Conservation (phyloP, 2,888 invertebrate genomes). For the Agonopterix heracliana region DNA sequence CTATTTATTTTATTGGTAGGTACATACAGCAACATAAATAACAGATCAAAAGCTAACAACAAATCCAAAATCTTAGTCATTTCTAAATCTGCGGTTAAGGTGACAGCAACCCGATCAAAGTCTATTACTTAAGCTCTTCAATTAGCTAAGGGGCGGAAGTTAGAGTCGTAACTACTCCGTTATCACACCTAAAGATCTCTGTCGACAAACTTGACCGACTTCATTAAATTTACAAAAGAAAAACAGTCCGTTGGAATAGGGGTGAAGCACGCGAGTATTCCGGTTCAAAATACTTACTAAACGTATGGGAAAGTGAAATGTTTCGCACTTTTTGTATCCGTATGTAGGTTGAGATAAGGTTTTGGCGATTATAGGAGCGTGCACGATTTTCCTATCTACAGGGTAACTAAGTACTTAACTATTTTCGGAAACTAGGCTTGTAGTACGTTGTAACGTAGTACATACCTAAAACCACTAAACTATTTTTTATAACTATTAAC, state of each 20-base stretch:
- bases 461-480: too few species aligned
- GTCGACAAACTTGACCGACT: constrained; percentile 9
- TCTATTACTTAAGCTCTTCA: not conserved
- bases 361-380: too few species aligned
- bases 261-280: constrained; percentile 10
- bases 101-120: not conserved
- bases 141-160: constrained; percentile 3
- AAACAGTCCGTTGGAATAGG: constrained; percentile 9
- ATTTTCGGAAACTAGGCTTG: too few species aligned
- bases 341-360: too few species aligned
- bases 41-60: not conserved
- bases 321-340: too few species aligned
- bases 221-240: constrained; percentile 15
- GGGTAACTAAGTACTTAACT: too few species aligned
- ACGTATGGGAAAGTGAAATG: not conserved
- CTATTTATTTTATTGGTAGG: too few species aligned
- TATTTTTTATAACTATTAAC: too few species aligned
- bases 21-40: not conserved
- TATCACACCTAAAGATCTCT: constrained; percentile 10
- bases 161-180: not conserved
- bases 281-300: not conserved
- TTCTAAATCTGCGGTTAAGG: not conserved
- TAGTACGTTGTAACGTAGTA: too few species aligned
- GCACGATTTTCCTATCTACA: too few species aligned
- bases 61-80: not conserved